A percentile compares a stretch with the other conserved stretches of the same genome.
Evolutionary conservation across 2,888 invertebrate species (phyloP).

Genomic region (Loripinus fragilis): DNA sequence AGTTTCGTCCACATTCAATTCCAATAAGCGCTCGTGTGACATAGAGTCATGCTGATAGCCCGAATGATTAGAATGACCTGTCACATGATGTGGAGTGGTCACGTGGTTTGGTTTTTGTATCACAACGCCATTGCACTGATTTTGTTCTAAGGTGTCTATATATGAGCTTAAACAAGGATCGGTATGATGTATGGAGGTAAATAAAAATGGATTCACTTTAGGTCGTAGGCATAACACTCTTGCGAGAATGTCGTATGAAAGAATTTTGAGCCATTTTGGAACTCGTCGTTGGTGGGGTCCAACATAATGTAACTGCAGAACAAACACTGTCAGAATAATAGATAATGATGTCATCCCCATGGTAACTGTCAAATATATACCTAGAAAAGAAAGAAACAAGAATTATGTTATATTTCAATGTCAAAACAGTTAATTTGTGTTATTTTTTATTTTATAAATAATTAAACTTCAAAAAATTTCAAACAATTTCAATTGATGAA

Average conservation of each 20-base stretch:
- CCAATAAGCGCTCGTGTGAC: constrained; percentile 33
- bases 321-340: constrained; percentile 83
- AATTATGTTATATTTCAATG: too few relatives aligned
- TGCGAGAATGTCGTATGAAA: constrained; percentile 81
- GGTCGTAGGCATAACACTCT: constrained; percentile 79
- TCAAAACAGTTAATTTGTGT: too few relatives aligned
- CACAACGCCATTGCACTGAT: constrained; percentile 72
- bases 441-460: too few relatives aligned
- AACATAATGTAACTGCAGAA: constrained; percentile 84
- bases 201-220: constrained; percentile 59
- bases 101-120: constrained; percentile 37
- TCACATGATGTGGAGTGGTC: constrained; percentile 32
- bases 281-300: constrained; percentile 82
- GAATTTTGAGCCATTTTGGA: constrained; percentile 80
- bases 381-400: constrained; percentile 70
- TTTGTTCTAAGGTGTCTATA: constrained; percentile 66
- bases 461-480: too few relatives aligned
- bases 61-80: constrained; percentile 23
- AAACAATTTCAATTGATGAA: too few relatives aligned
- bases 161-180: constrained; percentile 72
- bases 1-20: constrained; percentile 56
- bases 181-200: constrained; percentile 35
- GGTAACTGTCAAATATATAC: constrained; percentile 84
- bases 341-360: constrained; percentile 84
- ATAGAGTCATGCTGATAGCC: constrained; percentile 31